Evolutionary conservation across 2,113 vertebrate species (phyloP).

Genomic region (Chascanopsetta lugubris): DNA sequence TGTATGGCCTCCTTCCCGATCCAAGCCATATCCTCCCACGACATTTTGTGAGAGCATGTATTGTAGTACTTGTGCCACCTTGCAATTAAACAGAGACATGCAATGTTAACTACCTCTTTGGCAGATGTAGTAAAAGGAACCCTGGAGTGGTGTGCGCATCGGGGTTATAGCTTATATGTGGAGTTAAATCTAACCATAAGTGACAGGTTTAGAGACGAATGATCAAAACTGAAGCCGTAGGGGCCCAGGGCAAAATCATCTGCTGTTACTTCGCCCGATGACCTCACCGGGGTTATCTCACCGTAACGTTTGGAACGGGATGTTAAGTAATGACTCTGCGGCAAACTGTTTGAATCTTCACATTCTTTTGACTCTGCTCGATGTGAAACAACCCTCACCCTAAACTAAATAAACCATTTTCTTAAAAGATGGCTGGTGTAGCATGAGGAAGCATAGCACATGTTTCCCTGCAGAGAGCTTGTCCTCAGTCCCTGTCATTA

Average conservation of each 20-base stretch:
- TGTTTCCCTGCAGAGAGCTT: neutral
- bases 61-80: neutral
- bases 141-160: neutral
- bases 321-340: neutral
- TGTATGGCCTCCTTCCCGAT: neutral
- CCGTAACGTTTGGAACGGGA: neutral
- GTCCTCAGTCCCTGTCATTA: conserved; percentile 9
- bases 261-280: neutral
- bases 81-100: neutral
- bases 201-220: conserved; percentile 3
- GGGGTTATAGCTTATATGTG: neutral
- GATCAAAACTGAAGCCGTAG: neutral
- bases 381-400: neutral
- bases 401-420: neutral
- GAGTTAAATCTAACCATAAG: neutral
- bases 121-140: neutral
- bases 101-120: neutral
- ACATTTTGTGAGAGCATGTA: neutral
- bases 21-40: neutral
- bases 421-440: neutral
- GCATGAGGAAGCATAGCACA: neutral
- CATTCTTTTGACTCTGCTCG: neutral
- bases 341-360: neutral
- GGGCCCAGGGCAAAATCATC: neutral
- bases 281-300: conserved; percentile 1